Percentiles rank a stretch among this genome's conserved stretches.
These are phyloP conservation scores for Cheilosia urbana DNA, from an alignment of 2,888 invertebrate genomes.

Conservation along the genomic window DNA sequence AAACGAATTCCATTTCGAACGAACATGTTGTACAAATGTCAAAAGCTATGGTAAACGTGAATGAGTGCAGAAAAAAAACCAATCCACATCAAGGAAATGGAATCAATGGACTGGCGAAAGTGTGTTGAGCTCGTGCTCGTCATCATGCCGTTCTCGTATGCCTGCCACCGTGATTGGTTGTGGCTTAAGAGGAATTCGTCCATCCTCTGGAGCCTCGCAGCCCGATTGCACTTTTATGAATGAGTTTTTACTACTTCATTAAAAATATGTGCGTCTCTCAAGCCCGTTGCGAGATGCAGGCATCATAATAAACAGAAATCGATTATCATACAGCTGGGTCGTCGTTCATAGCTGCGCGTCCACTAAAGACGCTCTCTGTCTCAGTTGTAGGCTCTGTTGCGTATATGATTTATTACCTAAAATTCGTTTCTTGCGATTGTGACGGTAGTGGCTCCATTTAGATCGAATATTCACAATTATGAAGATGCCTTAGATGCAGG, in stretches of 20 bases:
- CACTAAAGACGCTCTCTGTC: not conserved
- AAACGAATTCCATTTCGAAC: slow-evolving; percentile 16
- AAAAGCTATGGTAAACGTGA: slow-evolving; percentile 12
- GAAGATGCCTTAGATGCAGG: slow-evolving; percentile 40
- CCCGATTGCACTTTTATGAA: slow-evolving; percentile 80
- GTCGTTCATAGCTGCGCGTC: slow-evolving; percentile 17
- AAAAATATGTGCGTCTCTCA: slow-evolving; percentile 76
- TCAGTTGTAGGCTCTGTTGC: slow-evolving; percentile 39
- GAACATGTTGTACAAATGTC: slow-evolving; percentile 43
- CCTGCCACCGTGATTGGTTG: slow-evolving; percentile 35
- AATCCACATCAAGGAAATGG: slow-evolving; percentile 10
- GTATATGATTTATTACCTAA: slow-evolving; percentile 72
- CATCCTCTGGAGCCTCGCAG: slow-evolving; percentile 8
- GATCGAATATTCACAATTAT: slow-evolving; percentile 53
- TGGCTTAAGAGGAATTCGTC: slow-evolving; percentile 27
- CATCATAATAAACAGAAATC: slow-evolving; percentile 82
- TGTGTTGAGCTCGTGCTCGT: slow-evolving; percentile 72
- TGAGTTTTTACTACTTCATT: slow-evolving; percentile 84
- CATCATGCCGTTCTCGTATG: slow-evolving; percentile 42
- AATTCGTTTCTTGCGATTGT: slow-evolving; percentile 68
- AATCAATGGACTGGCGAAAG: slow-evolving; percentile 55
- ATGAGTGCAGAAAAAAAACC: not conserved
- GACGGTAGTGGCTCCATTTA: slow-evolving; percentile 29
- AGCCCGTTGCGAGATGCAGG: slow-evolving; percentile 29
- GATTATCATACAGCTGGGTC: slow-evolving; percentile 80